These are phyloP conservation scores for Equus quagga DNA, from an alignment of 2,113 vertebrate species.

Conservation along the genomic window DNA sequence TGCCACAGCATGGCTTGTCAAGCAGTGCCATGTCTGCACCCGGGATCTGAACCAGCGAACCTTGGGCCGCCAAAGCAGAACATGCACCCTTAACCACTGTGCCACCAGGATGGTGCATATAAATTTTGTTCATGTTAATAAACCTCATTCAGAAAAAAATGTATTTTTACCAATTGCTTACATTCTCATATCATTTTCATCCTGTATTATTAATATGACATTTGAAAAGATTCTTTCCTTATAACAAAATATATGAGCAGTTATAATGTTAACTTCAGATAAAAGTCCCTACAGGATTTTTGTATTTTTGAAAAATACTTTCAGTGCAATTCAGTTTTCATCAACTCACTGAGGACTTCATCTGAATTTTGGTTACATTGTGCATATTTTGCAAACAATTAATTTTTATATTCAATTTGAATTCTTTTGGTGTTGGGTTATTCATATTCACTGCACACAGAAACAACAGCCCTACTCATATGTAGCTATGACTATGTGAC, in stretches of 20 bases:
- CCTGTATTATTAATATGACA: not conserved
- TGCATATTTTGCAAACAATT: not conserved
- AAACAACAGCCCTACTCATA: not conserved
- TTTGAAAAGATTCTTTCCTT: not conserved
- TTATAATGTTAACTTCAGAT: not conserved
- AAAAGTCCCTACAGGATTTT: not conserved
- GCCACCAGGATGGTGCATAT: no score
- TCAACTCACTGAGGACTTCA: not conserved
- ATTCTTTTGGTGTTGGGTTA: not conserved
- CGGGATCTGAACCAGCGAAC: no score
- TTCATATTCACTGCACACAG: not conserved
- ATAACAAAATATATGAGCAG: not conserved
- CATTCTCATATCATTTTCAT: not conserved
- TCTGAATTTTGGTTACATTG: not conserved
- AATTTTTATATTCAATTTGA: not conserved
- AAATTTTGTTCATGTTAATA: not conserved
- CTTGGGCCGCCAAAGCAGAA: no score
- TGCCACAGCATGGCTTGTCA: no score
- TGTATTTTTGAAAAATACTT: not conserved
- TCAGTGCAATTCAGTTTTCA: not conserved
- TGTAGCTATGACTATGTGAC: not conserved
- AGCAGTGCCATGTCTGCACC: no score
- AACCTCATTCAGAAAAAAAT: not conserved
- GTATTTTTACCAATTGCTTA: not conserved
- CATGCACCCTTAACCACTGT: no score